Conservation (phyloP, 2,888 invertebrate species). For the Catocala sponsa region DNA sequence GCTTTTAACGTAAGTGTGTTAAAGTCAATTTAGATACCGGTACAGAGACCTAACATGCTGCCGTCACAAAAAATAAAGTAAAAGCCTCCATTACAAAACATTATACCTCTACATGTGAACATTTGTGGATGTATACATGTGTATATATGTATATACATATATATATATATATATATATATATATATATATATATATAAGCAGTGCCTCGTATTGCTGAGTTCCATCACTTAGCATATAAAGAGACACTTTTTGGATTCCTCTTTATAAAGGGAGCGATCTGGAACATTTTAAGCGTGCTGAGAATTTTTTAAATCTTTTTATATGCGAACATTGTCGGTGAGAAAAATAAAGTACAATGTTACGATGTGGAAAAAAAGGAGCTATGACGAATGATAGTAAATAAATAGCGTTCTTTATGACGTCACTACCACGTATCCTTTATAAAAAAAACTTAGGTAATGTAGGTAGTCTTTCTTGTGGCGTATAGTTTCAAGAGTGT, state of each 20-base stretch:
- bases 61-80: neutral
- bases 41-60: no score
- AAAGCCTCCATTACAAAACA: neutral
- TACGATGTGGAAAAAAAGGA: no score
- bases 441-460: no score
- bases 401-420: no score
- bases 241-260: conserved; percentile 44
- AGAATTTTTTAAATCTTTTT: conserved; percentile 30
- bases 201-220: conserved; percentile 32
- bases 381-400: no score
- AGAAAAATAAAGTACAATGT: no score
- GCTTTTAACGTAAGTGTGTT: no score
- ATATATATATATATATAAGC: conserved; percentile 14
- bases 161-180: conserved; percentile 10
- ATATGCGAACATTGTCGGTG: neutral
- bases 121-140: conserved; percentile 1
- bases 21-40: no score
- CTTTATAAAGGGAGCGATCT: conserved; percentile 37
- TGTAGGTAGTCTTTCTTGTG: no score
- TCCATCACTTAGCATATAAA: conserved; percentile 54
- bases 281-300: conserved; percentile 37
- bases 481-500: no score
- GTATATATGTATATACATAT: conserved; percentile 10
- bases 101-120: neutral
- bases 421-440: no score